Evolutionary conservation across 2,888 invertebrate species (phyloP), one percentile per base, ranked within the genome.

Genomic region (Tachina lurida): DNA sequence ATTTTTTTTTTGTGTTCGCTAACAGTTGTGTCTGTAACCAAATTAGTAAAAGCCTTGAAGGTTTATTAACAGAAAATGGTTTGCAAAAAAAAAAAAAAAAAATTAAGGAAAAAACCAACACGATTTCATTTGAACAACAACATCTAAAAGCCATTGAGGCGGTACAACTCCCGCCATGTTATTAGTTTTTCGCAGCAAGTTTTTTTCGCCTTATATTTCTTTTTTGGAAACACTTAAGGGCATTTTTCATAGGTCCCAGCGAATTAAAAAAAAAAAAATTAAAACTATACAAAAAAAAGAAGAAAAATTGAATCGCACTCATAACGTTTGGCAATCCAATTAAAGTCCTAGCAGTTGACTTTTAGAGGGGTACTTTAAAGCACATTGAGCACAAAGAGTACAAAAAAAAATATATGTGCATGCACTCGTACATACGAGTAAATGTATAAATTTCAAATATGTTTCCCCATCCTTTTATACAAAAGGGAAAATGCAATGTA

Each of bases 331-430:
- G 89, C 73, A 90, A 90, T 91, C 90, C 90, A 91, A 91, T 91
- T 91, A 91, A 90, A 91, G 89, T 82, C 81, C 74, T 70, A 89
- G 89, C 88, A 90, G 90, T 90, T 91, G 90, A 90, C 90, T 90
- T 90, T 91, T 90, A 90, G 88, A 89, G 89, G 60, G 79, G 62
- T 76, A 77, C 52, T 82, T 78, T 47, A 41, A 19, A 52, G 60
- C 22, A 62, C 47, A 78, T 49, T 58, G 54, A n/a, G 49, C 49
- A 31, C 4, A 77, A 58, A 17, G n/a, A 47, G 4, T 0, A 22
- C 0, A 45, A n/a, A 60, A 39, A 60, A 60, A 58, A 58, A 15
- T 5, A 22, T 5, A n/a, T n/a, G 19, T n/a, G 22, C 22, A 39
- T 12, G 31, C 31, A 31, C 31, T 31, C 31, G 2, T 4, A 73